Percentiles rank a stretch among this genome's conserved stretches.
Evolutionary conservation across 2,888 invertebrate species (phyloP).

Genomic region (Hololepta plana): DNA sequence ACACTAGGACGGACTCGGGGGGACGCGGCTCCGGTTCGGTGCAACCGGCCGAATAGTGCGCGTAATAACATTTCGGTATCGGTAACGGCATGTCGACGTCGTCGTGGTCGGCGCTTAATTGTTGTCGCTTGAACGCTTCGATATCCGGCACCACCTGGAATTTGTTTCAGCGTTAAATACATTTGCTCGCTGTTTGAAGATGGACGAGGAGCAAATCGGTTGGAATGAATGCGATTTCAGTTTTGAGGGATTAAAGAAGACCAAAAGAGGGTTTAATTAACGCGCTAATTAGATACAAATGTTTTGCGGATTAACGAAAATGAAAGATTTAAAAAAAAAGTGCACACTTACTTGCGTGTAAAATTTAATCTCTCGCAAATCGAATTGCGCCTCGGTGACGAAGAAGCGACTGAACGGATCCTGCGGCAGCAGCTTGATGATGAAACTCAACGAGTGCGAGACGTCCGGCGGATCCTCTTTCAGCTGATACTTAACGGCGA

Average conservation of each 20-base stretch:
- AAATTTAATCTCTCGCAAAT: constrained; percentile 64
- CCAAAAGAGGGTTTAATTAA: no score
- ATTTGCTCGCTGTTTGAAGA: no score
- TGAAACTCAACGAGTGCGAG: constrained; percentile 30
- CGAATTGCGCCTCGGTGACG: constrained; percentile 68
- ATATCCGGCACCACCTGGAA: constrained; percentile 51
- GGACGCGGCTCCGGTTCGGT: constrained; percentile 25
- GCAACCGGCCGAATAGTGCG: constrained; percentile 36
- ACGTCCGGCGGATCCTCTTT: constrained; percentile 16
- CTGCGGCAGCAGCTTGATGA: constrained; percentile 59
- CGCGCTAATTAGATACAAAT: no score
- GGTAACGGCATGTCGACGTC: constrained; percentile 35
- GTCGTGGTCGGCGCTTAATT: constrained; percentile 24
- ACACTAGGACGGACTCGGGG: constrained; percentile 49
- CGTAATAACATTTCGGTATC: constrained; percentile 52
- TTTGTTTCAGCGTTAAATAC: no score
- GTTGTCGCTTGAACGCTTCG: constrained; percentile 37
- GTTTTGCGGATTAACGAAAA: no score
- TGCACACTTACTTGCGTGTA: constrained; percentile 59
- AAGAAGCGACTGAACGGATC: constrained; percentile 65
- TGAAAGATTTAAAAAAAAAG: no score
- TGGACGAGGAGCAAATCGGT: no score
- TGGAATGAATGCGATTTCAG: no score
- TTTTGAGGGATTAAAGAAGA: no score
- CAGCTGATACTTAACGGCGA: constrained; percentile 45